Base-by-base conservation (phyloP, 1,140 invertebrate genomes). In the Polypedilum vanderplanki region DNA sequence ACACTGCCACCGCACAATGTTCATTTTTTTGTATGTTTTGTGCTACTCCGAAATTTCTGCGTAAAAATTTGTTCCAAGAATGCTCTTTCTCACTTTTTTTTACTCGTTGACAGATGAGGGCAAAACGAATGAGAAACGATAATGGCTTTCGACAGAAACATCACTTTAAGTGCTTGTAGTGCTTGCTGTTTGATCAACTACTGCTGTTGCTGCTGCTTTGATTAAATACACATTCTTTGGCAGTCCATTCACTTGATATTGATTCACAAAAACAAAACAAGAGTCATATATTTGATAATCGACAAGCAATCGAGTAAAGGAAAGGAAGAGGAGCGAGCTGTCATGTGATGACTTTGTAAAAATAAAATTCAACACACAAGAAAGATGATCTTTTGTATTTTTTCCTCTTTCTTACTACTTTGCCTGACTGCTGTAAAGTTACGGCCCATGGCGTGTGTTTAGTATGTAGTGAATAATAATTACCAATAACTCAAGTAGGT, bases 401-500 rank as follows among this genome's bases (percentile, higher is more conserved):
- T 10, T 46, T 46, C 41, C 15, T 46, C 15, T 46, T 41, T 46
- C 15, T 57, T n/a, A n/a, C n/a, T 15, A 57, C 12, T 57, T 57
- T 57, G 24, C 24, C 12, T 57, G 24, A 1, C 12, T 57, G 46
- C n/a, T 57, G n/a, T 57, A n/a, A 57, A 57, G 46, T 57, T 57
- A 15, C 46, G 10, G 15, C 46, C 4, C 12, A 57, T n/a, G n/a
- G 46, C 46, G 46, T 57, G 46, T 57, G 7, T 57, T 15, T 57
- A 15, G 17, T 12, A 70, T 70, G 65, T 20, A 70, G 17, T 70
- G 17, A 70, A 70, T 70, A 70, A 20, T 70, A 70, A 70, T 70
- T 70, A 70, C 17, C 65, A 70, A 70, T 70, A 70, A 70, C 7
- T 70, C 17, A 70, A 70, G 17, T 7, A 70, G 46, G 46, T 57